A percentile compares a stretch with the other conserved stretches of the same genome.
Conservation (phyloP, 2,113 vertebrate genomes). For the Zosterops hypoxanthus region DNA sequence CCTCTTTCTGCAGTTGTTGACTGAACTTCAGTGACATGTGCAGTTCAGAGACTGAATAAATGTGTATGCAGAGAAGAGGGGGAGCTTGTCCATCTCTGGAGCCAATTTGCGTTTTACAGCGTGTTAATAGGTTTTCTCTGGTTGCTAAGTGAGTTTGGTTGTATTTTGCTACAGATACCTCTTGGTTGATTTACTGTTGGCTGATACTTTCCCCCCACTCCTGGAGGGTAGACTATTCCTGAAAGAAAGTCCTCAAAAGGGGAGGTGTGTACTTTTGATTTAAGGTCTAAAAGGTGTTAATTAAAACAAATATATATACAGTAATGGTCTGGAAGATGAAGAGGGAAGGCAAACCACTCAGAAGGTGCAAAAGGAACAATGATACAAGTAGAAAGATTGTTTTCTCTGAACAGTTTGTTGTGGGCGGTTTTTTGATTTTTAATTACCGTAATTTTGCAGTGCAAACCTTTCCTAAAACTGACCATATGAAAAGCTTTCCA, state of each 20-base stretch:
- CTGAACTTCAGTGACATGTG: neutral
- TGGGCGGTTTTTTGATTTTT: rapidly evolving
- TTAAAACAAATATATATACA: neutral
- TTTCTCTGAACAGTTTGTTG: neutral
- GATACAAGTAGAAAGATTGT: neutral
- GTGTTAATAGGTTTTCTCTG: neutral
- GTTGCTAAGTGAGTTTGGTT: neutral
- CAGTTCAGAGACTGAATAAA: neutral
- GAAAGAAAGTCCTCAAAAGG: neutral
- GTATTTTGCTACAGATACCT: neutral
- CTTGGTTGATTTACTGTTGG: neutral
- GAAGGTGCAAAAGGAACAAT: neutral
- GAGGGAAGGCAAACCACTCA: neutral
- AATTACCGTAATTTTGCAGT: neutral
- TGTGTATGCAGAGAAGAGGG: neutral
- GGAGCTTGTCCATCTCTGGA: neutral
- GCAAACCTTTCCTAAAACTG: neutral
- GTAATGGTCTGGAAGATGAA: neutral
- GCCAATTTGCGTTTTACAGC: neutral
- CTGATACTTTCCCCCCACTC: neutral
- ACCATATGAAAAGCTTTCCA: neutral
- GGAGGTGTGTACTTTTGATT: neutral
- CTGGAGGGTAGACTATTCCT: neutral
- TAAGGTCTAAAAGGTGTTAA: neutral
- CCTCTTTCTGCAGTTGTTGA: neutral